Evolutionary conservation across 2,113 vertebrate genomes (phyloP), one percentile per base, ranked within the genome.

Genomic region (Chloroceryle aenea): DNA sequence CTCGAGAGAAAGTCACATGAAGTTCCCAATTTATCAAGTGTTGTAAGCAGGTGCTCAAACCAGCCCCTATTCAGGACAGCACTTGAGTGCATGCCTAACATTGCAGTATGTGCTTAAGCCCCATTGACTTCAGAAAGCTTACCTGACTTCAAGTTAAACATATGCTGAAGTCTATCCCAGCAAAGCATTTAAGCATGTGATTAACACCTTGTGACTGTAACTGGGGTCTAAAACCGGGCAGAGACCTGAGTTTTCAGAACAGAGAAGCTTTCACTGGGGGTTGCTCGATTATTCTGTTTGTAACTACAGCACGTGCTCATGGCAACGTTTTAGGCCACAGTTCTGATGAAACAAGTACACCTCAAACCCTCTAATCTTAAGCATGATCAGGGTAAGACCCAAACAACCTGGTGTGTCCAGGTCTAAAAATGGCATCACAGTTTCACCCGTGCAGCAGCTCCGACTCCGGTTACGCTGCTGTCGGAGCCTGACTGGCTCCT

Each of bases 61-160:
- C 92, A 88, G 10, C 29, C 79, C 88, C 73, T 95, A 48, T 53
- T 96, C 90, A 82, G 93, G 83, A 75, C 88, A 95, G 77, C 29
- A 93, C 62, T 94, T 75, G 73, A 97, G 86, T 76, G 88, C 88
- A 93, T 96, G 96, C 96, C 96, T 94, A 85, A 96, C 86, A 53
- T 92, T 92, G 71, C 92, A 96, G 92, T 86, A 92, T 82, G 86
- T 92, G 93, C 95, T 93, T 96, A 90, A 96, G 90, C 40, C 86
- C 86, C 83, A 93, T 62, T 95, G 95, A 94, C 79, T 96, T 95
- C 79, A 87, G 82, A 94, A 87, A 92, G 88, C 90, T 85, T 92
- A 95, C 89, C 76, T 94, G 91, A 90, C 89, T 96, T 85, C 74
- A 87, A 94, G 91, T 89, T 84, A 96, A 96, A 94, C 88, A 89